These are phyloP conservation scores for Ptychodera flava DNA, from an alignment of 35 echinoderm and acorn worm species.

Conservation along the genomic window DNA sequence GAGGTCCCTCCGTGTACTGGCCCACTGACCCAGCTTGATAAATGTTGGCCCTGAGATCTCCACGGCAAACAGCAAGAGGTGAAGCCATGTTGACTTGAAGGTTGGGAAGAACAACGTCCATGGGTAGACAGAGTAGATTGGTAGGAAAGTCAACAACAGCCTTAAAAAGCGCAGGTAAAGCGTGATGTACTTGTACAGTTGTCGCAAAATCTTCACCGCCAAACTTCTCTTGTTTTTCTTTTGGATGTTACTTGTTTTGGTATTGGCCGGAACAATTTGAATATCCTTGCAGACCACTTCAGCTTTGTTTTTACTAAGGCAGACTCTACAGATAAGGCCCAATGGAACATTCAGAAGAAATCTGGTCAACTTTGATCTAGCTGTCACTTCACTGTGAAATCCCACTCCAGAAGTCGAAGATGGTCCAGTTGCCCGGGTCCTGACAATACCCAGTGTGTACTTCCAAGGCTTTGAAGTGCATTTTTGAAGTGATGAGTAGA, in stretches of 20 bases:
- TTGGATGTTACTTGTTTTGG: background rate
- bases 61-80: constrained; percentile 31
- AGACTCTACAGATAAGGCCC: background rate
- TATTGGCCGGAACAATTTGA: background rate
- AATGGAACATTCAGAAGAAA: background rate
- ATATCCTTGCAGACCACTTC: background rate
- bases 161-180: background rate
- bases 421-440: background rate
- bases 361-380: background rate
- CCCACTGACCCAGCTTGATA: constrained; percentile 96
- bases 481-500: background rate
- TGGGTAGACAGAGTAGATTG: background rate
- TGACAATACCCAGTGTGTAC: background rate
- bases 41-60: constrained; percentile 85
- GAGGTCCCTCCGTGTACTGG: constrained; percentile 82
- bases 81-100: constrained; percentile 23
- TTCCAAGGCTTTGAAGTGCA: background rate
- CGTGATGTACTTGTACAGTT: background rate
- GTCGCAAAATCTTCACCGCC: background rate
- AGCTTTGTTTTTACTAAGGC: background rate
- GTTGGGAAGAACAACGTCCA: background rate
- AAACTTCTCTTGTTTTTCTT: background rate
- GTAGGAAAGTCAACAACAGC: background rate
- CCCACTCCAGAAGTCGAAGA: background rate
- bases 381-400: background rate